These are phyloP conservation scores for Craniophora ligustri DNA, from an alignment of 2,888 invertebrate species.

Conservation along the genomic window DNA sequence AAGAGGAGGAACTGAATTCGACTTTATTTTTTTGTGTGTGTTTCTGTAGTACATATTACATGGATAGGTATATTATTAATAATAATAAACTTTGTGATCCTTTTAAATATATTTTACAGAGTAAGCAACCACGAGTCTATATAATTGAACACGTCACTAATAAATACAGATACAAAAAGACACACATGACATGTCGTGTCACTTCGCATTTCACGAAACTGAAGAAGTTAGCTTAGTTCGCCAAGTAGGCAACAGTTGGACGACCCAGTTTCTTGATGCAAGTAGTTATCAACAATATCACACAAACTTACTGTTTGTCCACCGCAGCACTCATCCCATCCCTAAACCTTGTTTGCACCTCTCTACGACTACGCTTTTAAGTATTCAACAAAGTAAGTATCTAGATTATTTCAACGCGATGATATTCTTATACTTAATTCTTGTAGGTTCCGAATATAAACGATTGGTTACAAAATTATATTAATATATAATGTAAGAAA, in stretches of 20 bases:
- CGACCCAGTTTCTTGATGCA: slow-evolving; percentile 41
- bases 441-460: too few relatives aligned
- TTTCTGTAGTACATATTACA: neutral
- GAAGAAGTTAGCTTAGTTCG: slow-evolving; percentile 11
- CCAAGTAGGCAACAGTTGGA: slow-evolving; percentile 36
- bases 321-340: slow-evolving; percentile 14
- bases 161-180: too few relatives aligned
- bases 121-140: too few relatives aligned
- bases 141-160: too few relatives aligned
- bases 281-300: slow-evolving; percentile 35
- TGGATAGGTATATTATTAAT: too few relatives aligned
- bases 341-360: slow-evolving; percentile 15
- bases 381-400: neutral
- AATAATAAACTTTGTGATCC: too few relatives aligned
- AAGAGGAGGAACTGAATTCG: slow-evolving; percentile 8
- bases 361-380: slow-evolving; percentile 1
- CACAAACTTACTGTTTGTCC: slow-evolving; percentile 27
- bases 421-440: too few relatives aligned
- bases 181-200: neutral
- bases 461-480: too few relatives aligned
- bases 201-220: slow-evolving; percentile 20
- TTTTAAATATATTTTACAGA: too few relatives aligned
- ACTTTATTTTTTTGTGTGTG: too few relatives aligned
- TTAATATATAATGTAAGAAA: too few relatives aligned
- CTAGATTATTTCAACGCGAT: too few relatives aligned